phyloP scores from a whole-genome alignment of 2,888 invertebrate species.

The Drosophila engyochracea region DNA sequence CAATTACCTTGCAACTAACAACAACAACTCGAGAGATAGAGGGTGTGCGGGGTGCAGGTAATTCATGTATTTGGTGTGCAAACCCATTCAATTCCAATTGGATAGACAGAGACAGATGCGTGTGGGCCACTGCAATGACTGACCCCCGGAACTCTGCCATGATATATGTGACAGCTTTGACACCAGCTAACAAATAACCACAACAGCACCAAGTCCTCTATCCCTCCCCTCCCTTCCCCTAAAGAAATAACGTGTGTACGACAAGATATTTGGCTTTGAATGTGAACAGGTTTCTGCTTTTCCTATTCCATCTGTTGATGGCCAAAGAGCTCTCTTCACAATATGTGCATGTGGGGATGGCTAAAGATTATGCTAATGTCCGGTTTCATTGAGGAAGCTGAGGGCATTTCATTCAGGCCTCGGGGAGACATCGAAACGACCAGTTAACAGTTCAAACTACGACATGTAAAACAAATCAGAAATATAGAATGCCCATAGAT shows the following conservation, averaged over 20 bases:
- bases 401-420: constrained; percentile 70
- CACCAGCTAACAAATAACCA: constrained; percentile 78
- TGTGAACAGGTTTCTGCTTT: constrained; percentile 71
- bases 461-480: constrained; percentile 28
- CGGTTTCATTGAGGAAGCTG: constrained; percentile 77
- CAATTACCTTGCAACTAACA: constrained; percentile 70
- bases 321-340: constrained; percentile 38
- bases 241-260: constrained; percentile 51
- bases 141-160: constrained; percentile 75
- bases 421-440: constrained; percentile 68
- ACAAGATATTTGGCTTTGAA: constrained; percentile 68
- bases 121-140: constrained; percentile 67
- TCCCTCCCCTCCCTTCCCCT: background rate
- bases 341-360: constrained; percentile 19
- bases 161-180: constrained; percentile 82
- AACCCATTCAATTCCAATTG: constrained; percentile 20
- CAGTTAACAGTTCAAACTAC: constrained; percentile 65
- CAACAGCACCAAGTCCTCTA: constrained; percentile 30
- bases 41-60: background rate
- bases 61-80: constrained; percentile 23
- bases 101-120: constrained; percentile 59
- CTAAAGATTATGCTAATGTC: constrained; percentile 71
- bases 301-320: constrained; percentile 3
- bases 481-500: constrained; percentile 49
- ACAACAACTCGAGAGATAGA: constrained; percentile 11